Conservation (phyloP, 2,113 vertebrate genomes). For the Sphaerodactylus townsendi region DNA sequence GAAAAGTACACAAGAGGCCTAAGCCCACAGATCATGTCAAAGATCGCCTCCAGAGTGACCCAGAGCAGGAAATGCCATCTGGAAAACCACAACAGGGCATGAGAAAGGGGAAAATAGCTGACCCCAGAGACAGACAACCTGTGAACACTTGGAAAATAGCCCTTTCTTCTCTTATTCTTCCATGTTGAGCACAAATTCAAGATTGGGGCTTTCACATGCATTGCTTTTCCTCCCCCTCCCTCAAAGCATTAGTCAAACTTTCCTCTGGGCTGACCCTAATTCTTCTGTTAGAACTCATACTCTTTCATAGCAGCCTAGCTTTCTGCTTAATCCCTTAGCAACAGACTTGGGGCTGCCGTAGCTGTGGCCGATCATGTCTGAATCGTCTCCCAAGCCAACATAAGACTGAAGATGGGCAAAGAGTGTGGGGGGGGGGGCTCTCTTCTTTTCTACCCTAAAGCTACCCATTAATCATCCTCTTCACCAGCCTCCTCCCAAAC, state of each 20-base stretch:
- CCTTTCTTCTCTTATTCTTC: slow-evolving; percentile 17
- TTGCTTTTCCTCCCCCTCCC: too few species aligned
- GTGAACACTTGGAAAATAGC: background rate
- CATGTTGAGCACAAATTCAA: background rate
- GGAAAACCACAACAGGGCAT: background rate
- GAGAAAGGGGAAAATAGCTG: background rate
- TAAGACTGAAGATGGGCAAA: slow-evolving; percentile 62
- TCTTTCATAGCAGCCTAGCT: slow-evolving; percentile 52
- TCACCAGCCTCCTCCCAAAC: background rate
- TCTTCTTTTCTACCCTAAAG: slow-evolving; percentile 44
- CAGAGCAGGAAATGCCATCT: background rate
- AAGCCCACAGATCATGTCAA: background rate
- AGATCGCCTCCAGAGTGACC: background rate
- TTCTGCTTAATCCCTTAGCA: slow-evolving; percentile 64
- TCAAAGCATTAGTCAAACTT: background rate
- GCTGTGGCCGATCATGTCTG: slow-evolving; percentile 57
- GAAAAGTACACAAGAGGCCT: background rate
- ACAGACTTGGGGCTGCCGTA: slow-evolving; percentile 59
- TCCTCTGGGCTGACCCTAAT: background rate
- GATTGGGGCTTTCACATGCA: background rate
- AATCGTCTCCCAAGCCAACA: slow-evolving; percentile 59
- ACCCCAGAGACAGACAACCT: background rate
- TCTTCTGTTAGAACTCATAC: slow-evolving; percentile 43
- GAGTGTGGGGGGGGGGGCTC: slow-evolving; percentile 33
- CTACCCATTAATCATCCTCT: background rate